phyloP scores from a whole-genome alignment of 2,113 vertebrate genomes.

The Haemorhous mexicanus region DNA sequence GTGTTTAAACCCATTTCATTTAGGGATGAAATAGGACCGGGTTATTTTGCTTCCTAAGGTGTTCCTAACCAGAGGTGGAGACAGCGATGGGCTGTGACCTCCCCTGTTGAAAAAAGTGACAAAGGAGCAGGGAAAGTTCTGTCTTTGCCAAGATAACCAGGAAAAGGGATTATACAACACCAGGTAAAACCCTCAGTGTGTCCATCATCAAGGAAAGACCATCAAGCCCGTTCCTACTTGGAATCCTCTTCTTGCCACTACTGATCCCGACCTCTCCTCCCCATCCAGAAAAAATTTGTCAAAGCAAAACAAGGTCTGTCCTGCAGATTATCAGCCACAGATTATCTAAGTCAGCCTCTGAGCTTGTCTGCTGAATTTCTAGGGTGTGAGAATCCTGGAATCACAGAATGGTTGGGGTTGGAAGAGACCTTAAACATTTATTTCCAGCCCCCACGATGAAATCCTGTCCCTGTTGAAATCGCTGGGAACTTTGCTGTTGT shows the following conservation, averaged over 20 bases:
- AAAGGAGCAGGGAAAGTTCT: not conserved
- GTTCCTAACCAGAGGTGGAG: not conserved
- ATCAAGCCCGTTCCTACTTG: not conserved
- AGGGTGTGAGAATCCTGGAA: too few species aligned
- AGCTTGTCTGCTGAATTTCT: not conserved
- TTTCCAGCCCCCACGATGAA: not conserved
- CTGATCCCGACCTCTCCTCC: not conserved
- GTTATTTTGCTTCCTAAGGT: not conserved
- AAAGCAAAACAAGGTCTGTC: not conserved
- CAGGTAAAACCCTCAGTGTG: not conserved
- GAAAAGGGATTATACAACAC: not conserved
- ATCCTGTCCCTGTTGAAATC: not conserved
- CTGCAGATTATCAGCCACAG: not conserved
- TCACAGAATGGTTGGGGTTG: not conserved
- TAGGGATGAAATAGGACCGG: not conserved
- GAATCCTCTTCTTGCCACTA: not conserved
- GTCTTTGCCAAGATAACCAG: not conserved
- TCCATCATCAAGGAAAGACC: not conserved
- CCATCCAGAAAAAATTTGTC: not conserved
- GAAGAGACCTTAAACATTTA: not conserved
- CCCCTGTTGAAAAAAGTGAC: not conserved
- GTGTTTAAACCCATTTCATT: not conserved
- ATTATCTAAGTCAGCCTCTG: not conserved
- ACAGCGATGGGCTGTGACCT: not conserved
- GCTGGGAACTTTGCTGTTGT: rapidly evolving